Conservation (phyloP, 2,113 vertebrate genomes). For the Prietella phreatophila region DNA sequence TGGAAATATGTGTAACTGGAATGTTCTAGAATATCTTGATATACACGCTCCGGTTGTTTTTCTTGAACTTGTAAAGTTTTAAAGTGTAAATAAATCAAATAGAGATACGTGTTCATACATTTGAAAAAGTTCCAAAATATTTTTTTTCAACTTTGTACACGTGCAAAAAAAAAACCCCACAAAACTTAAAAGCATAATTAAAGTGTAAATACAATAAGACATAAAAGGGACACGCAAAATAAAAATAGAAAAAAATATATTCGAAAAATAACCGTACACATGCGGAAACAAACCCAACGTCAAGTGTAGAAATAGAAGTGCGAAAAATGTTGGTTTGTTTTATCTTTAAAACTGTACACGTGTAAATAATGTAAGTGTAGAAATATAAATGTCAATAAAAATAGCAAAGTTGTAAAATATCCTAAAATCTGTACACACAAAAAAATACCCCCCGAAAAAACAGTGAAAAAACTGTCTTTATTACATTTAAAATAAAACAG, state of each 20-base stretch:
- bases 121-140: too few relatives aligned
- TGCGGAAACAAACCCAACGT: too few relatives aligned
- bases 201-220: too few relatives aligned
- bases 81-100: background rate
- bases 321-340: background rate
- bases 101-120: too few relatives aligned
- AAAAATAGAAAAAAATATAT: too few relatives aligned
- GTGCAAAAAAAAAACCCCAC: too few relatives aligned
- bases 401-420: background rate
- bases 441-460: background rate
- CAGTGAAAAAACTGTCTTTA: background rate
- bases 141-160: too few relatives aligned
- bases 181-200: too few relatives aligned
- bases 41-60: background rate
- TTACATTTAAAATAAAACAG: background rate
- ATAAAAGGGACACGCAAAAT: too few relatives aligned
- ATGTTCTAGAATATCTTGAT: background rate
- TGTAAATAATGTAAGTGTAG: background rate
- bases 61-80: background rate
- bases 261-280: too few relatives aligned
- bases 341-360: background rate
- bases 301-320: background rate
- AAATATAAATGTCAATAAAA: background rate
- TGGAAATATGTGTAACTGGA: background rate
- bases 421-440: background rate